Evolutionary conservation across 2,888 invertebrate genomes (phyloP).

Genomic region (Sinodicranocentrus sp.): DNA sequence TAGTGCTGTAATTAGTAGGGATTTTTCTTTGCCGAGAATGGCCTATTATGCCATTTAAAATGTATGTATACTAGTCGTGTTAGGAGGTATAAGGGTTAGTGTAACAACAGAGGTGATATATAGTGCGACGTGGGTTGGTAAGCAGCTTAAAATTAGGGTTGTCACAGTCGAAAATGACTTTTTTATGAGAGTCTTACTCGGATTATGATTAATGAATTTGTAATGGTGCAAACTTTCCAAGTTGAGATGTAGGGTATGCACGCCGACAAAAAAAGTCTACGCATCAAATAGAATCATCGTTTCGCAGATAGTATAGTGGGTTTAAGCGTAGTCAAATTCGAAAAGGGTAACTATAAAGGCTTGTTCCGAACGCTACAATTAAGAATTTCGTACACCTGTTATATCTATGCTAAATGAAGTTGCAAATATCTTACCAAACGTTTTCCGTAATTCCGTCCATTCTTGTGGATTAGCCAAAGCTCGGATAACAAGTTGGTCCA

Average conservation of each 20-base stretch:
- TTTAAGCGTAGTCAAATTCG: too few relatives aligned
- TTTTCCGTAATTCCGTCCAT: conserved; percentile 72
- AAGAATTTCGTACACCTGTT: not conserved
- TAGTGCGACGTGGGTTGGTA: too few relatives aligned
- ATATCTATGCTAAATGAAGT: not conserved
- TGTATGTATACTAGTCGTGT: not conserved
- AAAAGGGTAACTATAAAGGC: not conserved
- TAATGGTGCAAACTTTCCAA: too few relatives aligned
- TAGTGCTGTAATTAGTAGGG: conserved; percentile 14
- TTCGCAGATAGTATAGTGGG: too few relatives aligned
- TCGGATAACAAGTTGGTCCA: conserved; percentile 74
- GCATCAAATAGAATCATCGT: too few relatives aligned
- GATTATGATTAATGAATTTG: conserved; percentile 27
- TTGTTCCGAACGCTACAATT: not conserved
- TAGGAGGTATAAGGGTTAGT: not conserved
- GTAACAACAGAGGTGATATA: too few relatives aligned
- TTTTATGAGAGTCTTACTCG: conserved; percentile 1
- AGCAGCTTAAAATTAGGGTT: conserved; percentile 1
- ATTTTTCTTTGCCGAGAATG: not conserved
- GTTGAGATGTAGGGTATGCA: too few relatives aligned
- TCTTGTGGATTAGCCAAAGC: conserved; percentile 74
- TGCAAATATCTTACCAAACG: conserved; percentile 67
- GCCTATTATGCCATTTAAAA: not conserved
- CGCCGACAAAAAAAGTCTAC: too few relatives aligned
- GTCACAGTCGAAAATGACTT: conserved; percentile 29